phyloP scores from a whole-genome alignment of 2,113 vertebrate species.

The Cranoglanis bouderius region DNA sequence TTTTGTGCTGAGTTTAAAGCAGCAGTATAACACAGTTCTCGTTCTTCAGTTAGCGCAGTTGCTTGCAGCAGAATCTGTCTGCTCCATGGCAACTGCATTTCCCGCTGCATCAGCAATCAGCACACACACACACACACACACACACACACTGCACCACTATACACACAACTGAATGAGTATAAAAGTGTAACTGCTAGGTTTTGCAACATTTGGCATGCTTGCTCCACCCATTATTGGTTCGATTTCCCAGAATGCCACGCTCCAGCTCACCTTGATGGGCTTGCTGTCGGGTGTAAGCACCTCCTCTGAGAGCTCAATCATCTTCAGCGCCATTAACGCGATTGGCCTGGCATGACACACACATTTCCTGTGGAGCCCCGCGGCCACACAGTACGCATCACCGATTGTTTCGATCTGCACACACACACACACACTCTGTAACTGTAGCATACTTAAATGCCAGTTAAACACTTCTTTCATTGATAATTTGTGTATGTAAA shows the following conservation, averaged over 20 bases:
- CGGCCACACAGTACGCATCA: slow-evolving; percentile 95
- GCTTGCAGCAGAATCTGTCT: slow-evolving; percentile 21
- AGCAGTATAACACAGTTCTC: not conserved
- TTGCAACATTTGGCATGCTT: no score
- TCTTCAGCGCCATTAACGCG: slow-evolving; percentile 97
- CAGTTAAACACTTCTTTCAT: not conserved
- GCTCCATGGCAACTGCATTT: slow-evolving; percentile 37
- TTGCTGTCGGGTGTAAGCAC: slow-evolving; percentile 93
- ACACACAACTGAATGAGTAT: slow-evolving; percentile 17
- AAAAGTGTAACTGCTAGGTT: not conserved
- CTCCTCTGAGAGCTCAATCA: slow-evolving; percentile 98
- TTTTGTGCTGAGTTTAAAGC: not conserved
- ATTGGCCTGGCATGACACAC: slow-evolving; percentile 94
- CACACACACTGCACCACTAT: not conserved
- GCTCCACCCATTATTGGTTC: not conserved
- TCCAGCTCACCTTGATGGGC: slow-evolving; percentile 87
- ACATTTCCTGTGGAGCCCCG: slow-evolving; percentile 93
- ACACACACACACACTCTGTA: slow-evolving; percentile 20
- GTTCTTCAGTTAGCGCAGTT: not conserved
- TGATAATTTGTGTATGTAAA: not conserved
- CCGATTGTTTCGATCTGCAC: slow-evolving; percentile 97
- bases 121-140: slow-evolving; percentile 33
- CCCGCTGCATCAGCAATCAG: slow-evolving; percentile 15
- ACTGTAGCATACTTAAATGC: not conserved
- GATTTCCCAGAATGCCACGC: slow-evolving; percentile 9